A percentile compares a stretch with the other conserved stretches of the same genome.
These are phyloP conservation scores for Anguilla megastoma DNA, from an alignment of 2,797 vertebrate genomes.

Conservation along the genomic window DNA sequence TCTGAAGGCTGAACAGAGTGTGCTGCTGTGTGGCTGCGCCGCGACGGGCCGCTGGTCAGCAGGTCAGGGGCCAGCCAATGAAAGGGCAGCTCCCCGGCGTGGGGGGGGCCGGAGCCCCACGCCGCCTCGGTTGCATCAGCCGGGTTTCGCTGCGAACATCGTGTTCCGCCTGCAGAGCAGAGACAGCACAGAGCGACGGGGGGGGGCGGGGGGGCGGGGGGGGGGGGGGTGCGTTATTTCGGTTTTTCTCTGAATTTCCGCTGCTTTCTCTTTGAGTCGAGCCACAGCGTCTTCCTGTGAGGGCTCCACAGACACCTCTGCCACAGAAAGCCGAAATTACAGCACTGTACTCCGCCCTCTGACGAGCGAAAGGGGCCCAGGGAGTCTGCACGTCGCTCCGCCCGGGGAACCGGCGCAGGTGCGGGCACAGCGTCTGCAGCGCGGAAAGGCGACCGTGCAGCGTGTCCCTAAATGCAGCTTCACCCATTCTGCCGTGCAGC, in stretches of 20 bases:
- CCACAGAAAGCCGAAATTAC: neutral
- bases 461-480: too few relatives aligned
- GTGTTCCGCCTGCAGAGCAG: slow-evolving; percentile 63
- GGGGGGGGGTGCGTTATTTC: slow-evolving; percentile 54
- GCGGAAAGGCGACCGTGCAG: neutral
- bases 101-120: too few relatives aligned
- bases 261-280: slow-evolving; percentile 42
- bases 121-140: slow-evolving; percentile 44
- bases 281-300: slow-evolving; percentile 41
- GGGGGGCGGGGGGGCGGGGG: neutral
- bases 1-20: neutral
- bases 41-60: too few relatives aligned
- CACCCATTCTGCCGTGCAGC: too few relatives aligned
- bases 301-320: neutral
- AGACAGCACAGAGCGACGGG: slow-evolving; percentile 67
- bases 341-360: neutral
- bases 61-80: too few relatives aligned
- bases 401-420: neutral
- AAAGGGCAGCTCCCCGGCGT: too few relatives aligned
- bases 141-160: slow-evolving; percentile 61
- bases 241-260: slow-evolving; percentile 80
- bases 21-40: too few relatives aligned
- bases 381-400: neutral
- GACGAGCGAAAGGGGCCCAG: neutral
- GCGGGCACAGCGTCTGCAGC: neutral